Base-by-base conservation (phyloP, 2,113 vertebrate genomes). In the Eidolon helvum region DNA sequence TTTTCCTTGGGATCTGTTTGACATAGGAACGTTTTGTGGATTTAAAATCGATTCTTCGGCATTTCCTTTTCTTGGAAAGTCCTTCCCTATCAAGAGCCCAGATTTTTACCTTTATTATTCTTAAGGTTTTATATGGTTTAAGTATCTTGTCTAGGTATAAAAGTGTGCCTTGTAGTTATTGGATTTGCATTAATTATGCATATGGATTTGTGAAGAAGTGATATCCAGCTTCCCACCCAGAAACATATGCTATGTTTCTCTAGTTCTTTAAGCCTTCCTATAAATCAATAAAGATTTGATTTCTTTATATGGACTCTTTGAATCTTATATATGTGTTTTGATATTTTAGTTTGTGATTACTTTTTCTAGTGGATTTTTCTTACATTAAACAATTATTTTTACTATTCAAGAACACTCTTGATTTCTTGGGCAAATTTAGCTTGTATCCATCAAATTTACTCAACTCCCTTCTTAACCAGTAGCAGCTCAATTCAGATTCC, bases 331-430 rank as follows among this genome's bases (percentile, higher is more conserved):
- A 10, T 53, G 50, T 22, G 33, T 40, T 33, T 55, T 40, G 26
- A 5, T 69, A 21, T 82, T 96, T 95, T 48, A 43, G 11, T 83
- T 96, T 86, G 16, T 50, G 30, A 38, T 86, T 88, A 35, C 50
- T 78, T 95, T 94, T 77, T 63, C 19, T 16, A n/a, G 16, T 86
- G 18, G n/a, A 57, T 93, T 96, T 95, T 96, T 61, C n/a, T 87
- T 86, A 48, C 8, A 35, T 74, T 59, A 61, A 79, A 71, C 9
- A 72, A 35, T 59, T 69, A 22, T 63, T 87, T 90, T 86, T 85
- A 57, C 14, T 43, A 6, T 28, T 40, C 0, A 59, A 57, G 33
- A 57, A 93, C 55, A 12, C 19, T 71, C 10, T 72, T 66, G 21
- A 35, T 71, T 80, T 57, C 59, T 84, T 63, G 24, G 35, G 40